Evolutionary conservation across 2,797 vertebrate species (phyloP), one percentile per base, ranked within the genome.

Genomic region (Eleutherodactylus coqui): DNA sequence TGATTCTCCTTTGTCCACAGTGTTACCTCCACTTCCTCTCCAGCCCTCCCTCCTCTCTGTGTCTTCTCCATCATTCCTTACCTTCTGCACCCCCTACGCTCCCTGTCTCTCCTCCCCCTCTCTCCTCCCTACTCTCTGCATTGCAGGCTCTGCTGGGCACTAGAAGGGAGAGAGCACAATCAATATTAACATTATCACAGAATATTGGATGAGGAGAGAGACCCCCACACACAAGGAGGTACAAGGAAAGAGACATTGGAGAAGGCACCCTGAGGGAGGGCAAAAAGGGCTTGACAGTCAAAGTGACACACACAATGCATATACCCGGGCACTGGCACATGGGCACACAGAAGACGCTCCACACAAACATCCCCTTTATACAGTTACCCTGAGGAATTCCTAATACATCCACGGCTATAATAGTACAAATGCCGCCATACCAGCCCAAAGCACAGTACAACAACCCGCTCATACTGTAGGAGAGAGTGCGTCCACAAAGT

Each of bases 91-190:
- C 70, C 5, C 17, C 36, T 5, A 29, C 29, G 4, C 77, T 17
- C 16, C 83, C 75, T 64, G 43, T 55, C 21, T 21, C 53, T 72
- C 69, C 47, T 24, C 27, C 80, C 76, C 84, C n/a, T 29, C 51
- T 49, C 34, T 64, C 64, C 51, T 73, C 17, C 36, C n/a, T n/a
- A 60, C 19, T 75, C 77, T 41, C 41, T 29, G 9, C 78, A 85
- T 80, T 85, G 77, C 77, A 84, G 83, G 47, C 86, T 76, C 70
- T 80, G 82, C 69, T 70, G 82, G 72, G 75, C 83, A 78, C 60
- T 67, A 34, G 24, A 19, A 84, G 76, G 29, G 58, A 53, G 47
- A 49, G 36, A 64, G 29, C 32, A 32, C 24, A 55, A 79, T 79
- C 84, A 79, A 79, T 85, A 85, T 34, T n/a, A 73, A 47, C 49